Evolutionary conservation across 2,113 vertebrate species (phyloP), one percentile per base, ranked within the genome.

Genomic region (Grammomys dolichurus): DNA sequence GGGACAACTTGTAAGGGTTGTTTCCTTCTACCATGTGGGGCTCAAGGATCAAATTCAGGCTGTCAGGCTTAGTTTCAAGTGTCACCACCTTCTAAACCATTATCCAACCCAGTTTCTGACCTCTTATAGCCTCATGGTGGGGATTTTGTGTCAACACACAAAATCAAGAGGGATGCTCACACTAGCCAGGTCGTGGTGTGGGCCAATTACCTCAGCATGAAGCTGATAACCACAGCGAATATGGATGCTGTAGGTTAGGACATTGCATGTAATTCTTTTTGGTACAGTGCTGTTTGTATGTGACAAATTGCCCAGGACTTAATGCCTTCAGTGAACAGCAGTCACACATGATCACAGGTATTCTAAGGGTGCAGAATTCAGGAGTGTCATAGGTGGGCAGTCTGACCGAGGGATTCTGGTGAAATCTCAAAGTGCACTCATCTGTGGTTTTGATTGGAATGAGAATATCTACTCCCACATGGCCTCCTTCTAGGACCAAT

Each of bases 401-500:
- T 63, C 7, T n/a, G n/a, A 16, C 36, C 36, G 10, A 85, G 33
- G 36, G 19, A 82, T 70, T 48, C n/a, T 20, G 11, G 11, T 69
- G 76, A 82, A 82, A 88, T 88, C 76, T 58, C 65, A 72, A 11
- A 14, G 1, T 11, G 14, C 5, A 33, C 5, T 77, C 54, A 36
- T 24, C 3, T 60, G 46, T 60, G 78, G 43, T 33, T 26, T 43
- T 46, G 56, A 54, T 1, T 4, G 3, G n/a, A 46, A 19, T 0
- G 0, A 48, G 46, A 69, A 36, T 13, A 33, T 31, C 8, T 33
- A 22, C 31, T 90, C 67, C 33, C 63, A 40, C 48, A 3, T 5
- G 0, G 43, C 36, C 40, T 84, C 56, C 1, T 28, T 56, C 26
- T 1, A 1, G 9, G 19, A 5, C 16, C 19, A 51, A 6, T 4